phyloP scores from a whole-genome alignment of 1,140 invertebrate species.

The Zelostemma sp. region DNA sequence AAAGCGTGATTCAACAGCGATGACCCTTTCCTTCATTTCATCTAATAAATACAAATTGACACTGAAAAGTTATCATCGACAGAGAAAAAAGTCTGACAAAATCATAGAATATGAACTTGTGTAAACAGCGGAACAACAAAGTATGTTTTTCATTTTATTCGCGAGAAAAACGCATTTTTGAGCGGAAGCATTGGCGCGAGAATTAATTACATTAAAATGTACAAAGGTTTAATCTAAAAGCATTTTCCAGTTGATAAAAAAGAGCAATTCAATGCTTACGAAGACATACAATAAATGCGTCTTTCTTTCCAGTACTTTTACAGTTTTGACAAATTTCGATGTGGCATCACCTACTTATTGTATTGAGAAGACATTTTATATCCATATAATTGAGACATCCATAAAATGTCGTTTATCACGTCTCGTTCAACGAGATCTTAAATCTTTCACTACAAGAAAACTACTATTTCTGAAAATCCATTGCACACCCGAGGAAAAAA shows the following conservation, averaged over 20 bases:
- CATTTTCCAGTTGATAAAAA: too few relatives aligned
- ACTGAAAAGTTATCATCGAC: not conserved
- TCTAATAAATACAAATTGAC: conserved; percentile 1
- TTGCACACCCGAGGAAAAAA: not conserved
- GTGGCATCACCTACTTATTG: not conserved
- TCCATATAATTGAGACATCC: not conserved
- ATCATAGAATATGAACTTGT: not conserved
- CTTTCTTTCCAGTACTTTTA: not conserved
- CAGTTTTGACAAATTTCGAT: not conserved
- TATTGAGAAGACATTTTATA: not conserved
- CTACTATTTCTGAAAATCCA: not conserved
- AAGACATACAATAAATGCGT: not conserved
- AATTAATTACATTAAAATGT: not conserved
- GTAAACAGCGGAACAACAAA: not conserved
- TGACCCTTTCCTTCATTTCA: not conserved
- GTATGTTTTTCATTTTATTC: not conserved
- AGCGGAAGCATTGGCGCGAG: not conserved
- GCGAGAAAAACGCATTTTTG: conserved; percentile 4
- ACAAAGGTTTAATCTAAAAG: too few relatives aligned
- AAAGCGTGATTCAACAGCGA: not conserved
- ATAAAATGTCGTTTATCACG: not conserved
- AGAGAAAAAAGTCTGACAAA: not conserved
- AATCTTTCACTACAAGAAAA: not conserved
- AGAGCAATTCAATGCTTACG: not conserved
- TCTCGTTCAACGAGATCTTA: conserved; percentile 1